Conservation (phyloP, 2,888 invertebrate species). For the Athripsodes cinereus region DNA sequence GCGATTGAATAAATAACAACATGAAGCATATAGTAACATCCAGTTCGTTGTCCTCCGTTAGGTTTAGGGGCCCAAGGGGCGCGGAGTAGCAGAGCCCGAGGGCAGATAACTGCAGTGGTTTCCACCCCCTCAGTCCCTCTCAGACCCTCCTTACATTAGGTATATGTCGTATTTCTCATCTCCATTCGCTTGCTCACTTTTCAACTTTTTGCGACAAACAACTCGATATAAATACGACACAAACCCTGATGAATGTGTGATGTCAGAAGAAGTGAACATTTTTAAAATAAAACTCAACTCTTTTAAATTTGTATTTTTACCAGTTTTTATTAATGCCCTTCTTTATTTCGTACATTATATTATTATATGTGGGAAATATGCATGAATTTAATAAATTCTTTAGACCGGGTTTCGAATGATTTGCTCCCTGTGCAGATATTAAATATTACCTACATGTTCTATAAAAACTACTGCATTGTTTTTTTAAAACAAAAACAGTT, state of each 20-base stretch:
- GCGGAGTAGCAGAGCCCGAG: not conserved
- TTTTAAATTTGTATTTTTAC: too few relatives aligned
- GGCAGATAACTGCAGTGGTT: conserved; percentile 20
- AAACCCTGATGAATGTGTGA: conserved; percentile 14
- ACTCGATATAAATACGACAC: conserved; percentile 23
- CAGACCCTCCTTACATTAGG: conserved; percentile 8
- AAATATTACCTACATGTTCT: too few relatives aligned
- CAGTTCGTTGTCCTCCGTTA: conserved; percentile 15
- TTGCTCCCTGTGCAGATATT: too few relatives aligned
- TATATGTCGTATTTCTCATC: not conserved
- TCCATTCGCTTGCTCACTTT: conserved; percentile 11
- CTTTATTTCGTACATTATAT: too few relatives aligned
- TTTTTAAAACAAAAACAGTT: too few relatives aligned
- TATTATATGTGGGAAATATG: too few relatives aligned
- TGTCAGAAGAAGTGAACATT: conserved; percentile 10
- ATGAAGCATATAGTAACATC: not conserved
- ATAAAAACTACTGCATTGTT: too few relatives aligned
- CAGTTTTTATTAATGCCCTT: too few relatives aligned
- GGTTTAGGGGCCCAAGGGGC: not conserved
- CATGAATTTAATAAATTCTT: too few relatives aligned
- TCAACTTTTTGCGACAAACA: conserved; percentile 25
- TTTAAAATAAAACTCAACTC: too few relatives aligned
- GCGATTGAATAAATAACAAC: conserved; percentile 6
- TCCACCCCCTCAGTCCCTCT: conserved; percentile 6
- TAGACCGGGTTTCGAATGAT: too few relatives aligned